Percentiles rank a stretch among this genome's conserved stretches.
Evolutionary conservation across 2,797 vertebrate genomes (phyloP).

Genomic region (Acipenser ruthenus): DNA sequence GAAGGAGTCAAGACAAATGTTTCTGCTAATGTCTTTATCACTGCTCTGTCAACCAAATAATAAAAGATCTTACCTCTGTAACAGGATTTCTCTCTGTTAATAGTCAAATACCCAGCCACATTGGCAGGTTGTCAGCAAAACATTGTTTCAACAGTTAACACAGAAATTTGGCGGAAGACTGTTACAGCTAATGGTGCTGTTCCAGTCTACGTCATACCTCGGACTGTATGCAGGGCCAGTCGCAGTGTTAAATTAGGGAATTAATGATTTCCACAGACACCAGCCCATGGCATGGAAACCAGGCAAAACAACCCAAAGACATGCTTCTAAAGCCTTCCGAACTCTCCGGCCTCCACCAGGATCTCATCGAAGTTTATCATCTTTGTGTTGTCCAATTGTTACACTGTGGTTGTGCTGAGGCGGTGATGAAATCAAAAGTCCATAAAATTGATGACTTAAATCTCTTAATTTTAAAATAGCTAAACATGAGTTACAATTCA

Average conservation of each 20-base stretch:
- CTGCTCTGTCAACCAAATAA: no score
- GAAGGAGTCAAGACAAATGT: no score
- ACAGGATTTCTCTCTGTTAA: constrained; percentile 56
- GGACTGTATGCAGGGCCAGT: constrained; percentile 35
- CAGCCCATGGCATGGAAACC: constrained; percentile 78
- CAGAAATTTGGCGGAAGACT: constrained; percentile 33
- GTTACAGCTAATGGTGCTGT: constrained; percentile 55
- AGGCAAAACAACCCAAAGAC: constrained; percentile 71
- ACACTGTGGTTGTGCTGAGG: background rate
- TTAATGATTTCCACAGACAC: constrained; percentile 74
- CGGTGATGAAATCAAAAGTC: constrained; percentile 46
- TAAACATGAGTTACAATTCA: constrained; percentile 24
- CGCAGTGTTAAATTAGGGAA: constrained; percentile 39
- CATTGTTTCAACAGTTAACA: constrained; percentile 28
- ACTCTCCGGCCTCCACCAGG: constrained; percentile 75
- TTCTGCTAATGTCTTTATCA: no score
- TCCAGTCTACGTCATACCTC: constrained; percentile 65
- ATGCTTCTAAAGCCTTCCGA: constrained; percentile 78
- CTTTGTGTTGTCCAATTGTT: constrained; percentile 10
- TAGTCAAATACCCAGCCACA: constrained; percentile 76
- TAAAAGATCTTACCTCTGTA: constrained; percentile 70
- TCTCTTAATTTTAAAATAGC: constrained; percentile 11
- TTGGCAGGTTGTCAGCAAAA: constrained; percentile 46
- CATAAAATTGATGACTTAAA: constrained; percentile 19
- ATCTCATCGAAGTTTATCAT: constrained; percentile 87